Evolutionary conservation across 2,113 vertebrate genomes (phyloP).

Genomic region (Aegithalos caudatus): DNA sequence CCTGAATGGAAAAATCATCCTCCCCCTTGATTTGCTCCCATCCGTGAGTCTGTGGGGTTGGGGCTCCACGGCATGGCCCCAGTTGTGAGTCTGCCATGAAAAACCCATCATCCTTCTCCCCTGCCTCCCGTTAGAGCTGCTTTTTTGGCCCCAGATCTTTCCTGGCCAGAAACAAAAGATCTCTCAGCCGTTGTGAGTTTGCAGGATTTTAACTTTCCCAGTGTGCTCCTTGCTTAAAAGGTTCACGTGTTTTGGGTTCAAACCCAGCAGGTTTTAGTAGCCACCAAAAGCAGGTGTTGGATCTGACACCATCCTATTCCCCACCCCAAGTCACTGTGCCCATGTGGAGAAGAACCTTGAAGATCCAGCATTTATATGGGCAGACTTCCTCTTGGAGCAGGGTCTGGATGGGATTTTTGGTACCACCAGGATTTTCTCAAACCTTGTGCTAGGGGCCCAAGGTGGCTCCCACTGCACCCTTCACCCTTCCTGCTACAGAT

Average conservation of each 20-base stretch:
- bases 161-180: neutral
- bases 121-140: neutral
- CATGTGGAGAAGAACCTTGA: neutral
- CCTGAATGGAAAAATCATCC: neutral
- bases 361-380: neutral
- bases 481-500: neutral
- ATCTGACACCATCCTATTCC: neutral
- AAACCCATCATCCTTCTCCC: neutral
- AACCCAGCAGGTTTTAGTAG: neutral
- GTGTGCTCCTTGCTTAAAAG: neutral
- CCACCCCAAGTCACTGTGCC: neutral
- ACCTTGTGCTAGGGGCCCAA: neutral
- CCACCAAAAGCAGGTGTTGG: neutral
- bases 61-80: accelerated
- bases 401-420: neutral
- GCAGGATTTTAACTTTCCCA: neutral
- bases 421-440: accelerated
- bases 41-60: accelerated
- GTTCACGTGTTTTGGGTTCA: neutral
- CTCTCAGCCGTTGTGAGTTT: neutral
- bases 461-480: neutral
- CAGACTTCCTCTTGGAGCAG: accelerated
- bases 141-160: neutral
- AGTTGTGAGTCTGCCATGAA: neutral
- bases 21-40: neutral